A percentile compares a stretch with the other conserved stretches of the same genome.
These are phyloP conservation scores for Euura lappo DNA, from an alignment of 1,140 invertebrate species.

Conservation along the genomic window DNA sequence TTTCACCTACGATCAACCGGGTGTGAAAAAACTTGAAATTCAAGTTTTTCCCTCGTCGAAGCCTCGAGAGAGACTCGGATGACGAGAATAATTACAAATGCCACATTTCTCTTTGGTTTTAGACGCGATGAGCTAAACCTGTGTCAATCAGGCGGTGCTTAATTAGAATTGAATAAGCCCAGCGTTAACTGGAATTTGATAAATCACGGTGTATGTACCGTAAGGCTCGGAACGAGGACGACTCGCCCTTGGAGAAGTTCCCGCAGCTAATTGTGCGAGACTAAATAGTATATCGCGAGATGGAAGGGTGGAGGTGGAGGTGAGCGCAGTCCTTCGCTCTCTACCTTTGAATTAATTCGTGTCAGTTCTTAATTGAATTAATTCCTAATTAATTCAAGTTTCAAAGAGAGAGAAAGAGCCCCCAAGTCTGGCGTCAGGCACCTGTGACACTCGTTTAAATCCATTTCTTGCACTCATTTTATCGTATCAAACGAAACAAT, in stretches of 20 bases:
- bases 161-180: neutral
- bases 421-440: neutral
- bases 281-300: neutral
- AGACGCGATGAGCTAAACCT: neutral
- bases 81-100: too few relatives aligned
- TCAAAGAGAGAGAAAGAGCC: neutral
- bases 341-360: constrained; percentile 1
- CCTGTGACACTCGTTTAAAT: neutral
- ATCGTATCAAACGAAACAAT: too few relatives aligned
- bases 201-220: neutral
- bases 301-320: neutral
- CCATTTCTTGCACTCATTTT: too few relatives aligned
- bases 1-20: too few relatives aligned
- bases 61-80: too few relatives aligned
- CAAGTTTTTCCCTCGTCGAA: too few relatives aligned
- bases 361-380: constrained; percentile 5
- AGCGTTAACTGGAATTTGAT: neutral
- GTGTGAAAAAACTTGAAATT: too few relatives aligned
- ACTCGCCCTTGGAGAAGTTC: neutral
- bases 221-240: too few relatives aligned
- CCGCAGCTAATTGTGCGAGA: neutral
- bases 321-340: neutral
- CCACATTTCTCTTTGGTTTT: too few relatives aligned
- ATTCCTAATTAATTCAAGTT: constrained; percentile 2
- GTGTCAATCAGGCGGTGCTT: neutral